Conservation (phyloP, 2,797 vertebrate genomes). For the Pachyuromys duprasi region DNA sequence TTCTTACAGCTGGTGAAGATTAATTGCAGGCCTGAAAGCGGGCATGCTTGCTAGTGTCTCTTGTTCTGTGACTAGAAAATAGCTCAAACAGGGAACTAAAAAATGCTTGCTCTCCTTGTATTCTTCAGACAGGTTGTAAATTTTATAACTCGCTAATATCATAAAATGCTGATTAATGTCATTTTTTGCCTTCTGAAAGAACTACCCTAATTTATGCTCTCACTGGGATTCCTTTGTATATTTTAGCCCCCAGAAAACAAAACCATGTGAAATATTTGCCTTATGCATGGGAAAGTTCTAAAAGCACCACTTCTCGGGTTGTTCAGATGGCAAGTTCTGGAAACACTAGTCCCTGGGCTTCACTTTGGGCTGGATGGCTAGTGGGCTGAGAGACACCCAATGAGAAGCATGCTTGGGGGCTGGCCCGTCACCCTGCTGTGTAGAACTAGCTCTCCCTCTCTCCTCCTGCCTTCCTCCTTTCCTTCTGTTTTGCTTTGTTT, state of each 20-base stretch:
- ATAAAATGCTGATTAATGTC: constrained; percentile 36
- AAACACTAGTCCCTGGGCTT: neutral
- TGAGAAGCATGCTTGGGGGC: neutral
- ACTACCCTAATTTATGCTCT: constrained; percentile 21
- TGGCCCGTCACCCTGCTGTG: neutral
- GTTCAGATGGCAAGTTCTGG: neutral
- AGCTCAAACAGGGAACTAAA: neutral
- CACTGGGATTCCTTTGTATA: neutral
- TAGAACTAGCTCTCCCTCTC: neutral
- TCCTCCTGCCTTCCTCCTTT: neutral
- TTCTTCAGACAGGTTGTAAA: constrained; percentile 52
- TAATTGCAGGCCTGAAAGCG: constrained; percentile 31
- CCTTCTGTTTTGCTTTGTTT: neutral
- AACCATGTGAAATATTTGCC: neutral
- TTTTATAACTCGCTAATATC: constrained; percentile 45
- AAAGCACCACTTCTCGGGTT: neutral
- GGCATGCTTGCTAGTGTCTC: constrained; percentile 42
- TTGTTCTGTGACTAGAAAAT: constrained; percentile 53
- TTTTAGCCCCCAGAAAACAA: constrained; percentile 55
- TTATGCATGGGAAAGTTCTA: neutral
- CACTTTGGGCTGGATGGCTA: neutral
- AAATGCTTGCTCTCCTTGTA: neutral
- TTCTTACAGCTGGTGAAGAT: constrained; percentile 39
- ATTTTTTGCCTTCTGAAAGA: constrained; percentile 47
- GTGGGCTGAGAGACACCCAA: neutral